Evolutionary conservation across 2,888 invertebrate genomes (phyloP).

Genomic region (Leucania comma): DNA sequence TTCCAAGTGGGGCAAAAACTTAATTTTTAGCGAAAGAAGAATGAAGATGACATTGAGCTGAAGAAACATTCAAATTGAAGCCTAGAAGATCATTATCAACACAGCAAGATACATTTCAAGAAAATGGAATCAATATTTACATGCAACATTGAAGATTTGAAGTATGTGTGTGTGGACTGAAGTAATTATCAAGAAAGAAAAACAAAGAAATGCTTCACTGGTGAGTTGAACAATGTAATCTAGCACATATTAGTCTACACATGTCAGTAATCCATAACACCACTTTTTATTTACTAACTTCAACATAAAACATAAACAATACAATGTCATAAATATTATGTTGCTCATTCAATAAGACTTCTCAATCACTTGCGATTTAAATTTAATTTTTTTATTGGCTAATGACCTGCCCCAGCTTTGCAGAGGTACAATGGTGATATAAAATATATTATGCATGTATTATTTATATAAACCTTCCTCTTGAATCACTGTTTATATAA

Average conservation of each 20-base stretch:
- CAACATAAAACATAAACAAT: not conserved
- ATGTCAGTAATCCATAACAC: not conserved
- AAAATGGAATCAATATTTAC: not conserved
- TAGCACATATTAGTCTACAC: not conserved
- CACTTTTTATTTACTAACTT: not conserved
- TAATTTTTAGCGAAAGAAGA: constrained; percentile 50
- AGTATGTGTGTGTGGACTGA: not conserved
- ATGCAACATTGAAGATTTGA: not conserved
- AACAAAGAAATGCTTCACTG: not conserved
- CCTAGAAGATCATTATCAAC: too few species aligned
- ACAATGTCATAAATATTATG: not conserved
- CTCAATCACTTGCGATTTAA: not conserved
- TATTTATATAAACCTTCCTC: too few species aligned
- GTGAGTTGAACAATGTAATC: constrained; percentile 17
- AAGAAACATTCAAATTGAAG: constrained; percentile 5
- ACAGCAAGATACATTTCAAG: not conserved
- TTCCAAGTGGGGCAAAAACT: constrained; percentile 69
- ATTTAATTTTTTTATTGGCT: too few species aligned
- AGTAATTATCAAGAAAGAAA: not conserved
- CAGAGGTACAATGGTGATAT: too few species aligned
- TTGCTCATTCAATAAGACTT: not conserved
- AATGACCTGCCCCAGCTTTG: too few species aligned
- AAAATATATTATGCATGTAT: too few species aligned
- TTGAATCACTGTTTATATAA: too few species aligned
- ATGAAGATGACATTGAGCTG: not conserved